Base-by-base conservation (phyloP, 1,140 invertebrate genomes). In the Drosophila prosaltans region DNA sequence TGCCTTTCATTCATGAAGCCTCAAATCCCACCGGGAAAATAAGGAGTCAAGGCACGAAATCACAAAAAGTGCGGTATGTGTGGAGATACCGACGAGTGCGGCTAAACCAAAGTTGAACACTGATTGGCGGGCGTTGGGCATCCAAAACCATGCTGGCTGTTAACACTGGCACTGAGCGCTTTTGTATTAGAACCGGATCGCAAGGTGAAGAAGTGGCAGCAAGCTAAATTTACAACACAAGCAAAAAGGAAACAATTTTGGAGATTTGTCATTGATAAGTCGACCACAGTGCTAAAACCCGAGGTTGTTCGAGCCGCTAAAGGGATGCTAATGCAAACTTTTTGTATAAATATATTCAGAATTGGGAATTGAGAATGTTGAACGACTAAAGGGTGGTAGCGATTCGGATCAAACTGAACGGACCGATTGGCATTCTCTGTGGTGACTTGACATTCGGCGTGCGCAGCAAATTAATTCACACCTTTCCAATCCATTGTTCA, bases 241-340 rank as follows among this genome's bases (percentile, higher is more conserved):
- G 84, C 80, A 79, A 86, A 75, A 72, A 72, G 83, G 74, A 86
- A 88, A 89, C 84, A 85, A 89, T 90, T 89, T 89, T 89, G 84
- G 84, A 89, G 84, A 89, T 89, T 89, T 89, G 85, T 89, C 84
- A 88, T 88, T 86, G 84, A 89, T 89, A 89, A 89, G 85, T 89
- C 80, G 81, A 72, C 74, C 84, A 79, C 79, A 86, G 74, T 86
- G 80, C 67, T 58, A 66, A 74, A 69, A 74, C 10, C 3, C 61
- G 16, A 39, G 54, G 41, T 21, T 51, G 48, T 41, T 48, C 63
- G 32, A 40, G 63, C 36, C 30, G 64, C 48, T 51, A 79, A 69
- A 89, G 80, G 80, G 84, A 66, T 77, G 54, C 81, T 63, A 85
- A 65, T 72, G 71, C 71, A 69, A 48, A 65, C 40, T 72, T 89